Base-by-base conservation (phyloP, 2,797 vertebrate species). In the Sternarchorhynchus goeldii region DNA sequence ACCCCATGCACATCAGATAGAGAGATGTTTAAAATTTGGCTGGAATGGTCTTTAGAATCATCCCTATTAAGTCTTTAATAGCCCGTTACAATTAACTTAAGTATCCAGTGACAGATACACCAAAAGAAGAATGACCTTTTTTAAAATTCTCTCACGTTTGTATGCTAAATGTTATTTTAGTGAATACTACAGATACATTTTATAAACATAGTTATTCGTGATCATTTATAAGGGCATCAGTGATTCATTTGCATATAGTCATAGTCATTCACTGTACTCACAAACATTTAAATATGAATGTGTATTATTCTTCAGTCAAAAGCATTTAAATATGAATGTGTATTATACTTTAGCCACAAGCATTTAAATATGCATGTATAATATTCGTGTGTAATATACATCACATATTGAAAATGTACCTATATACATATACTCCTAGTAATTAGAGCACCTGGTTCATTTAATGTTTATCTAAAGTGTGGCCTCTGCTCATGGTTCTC, bases 1-100 rank as follows among this genome's bases (percentile, higher is more conserved):
- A 31, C 2, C 4, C 29, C 41, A 55, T 69, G 67, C 21, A 50
- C 56, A 58, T 55, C 66, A 69, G 66, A 69, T 14, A 53, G 53
- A 29, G 25, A 31, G 66, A 70, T 70, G 50, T 56, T 70, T 70
- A 32, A 17, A 70, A 10, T 10, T 14, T 18, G 67, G 6, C 29
- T 18, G 4, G 6, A 10, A 10, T 55, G 25, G 50, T 41, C 34
- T 70, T 69, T 55, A 55, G 50, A 70, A 70, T n/a, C 1, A 70
- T 16, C 29, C 29, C 50, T 34, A 70, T 32, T 70, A 55, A 34
- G 25, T 16, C 55, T 56, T 56, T 70, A 55, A 69, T 32, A 56
- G 67, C 0, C 25, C n/a, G 14, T n/a, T 70, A 17, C 32, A 55
- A 56, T 70, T 55, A 70, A 32, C 17, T 70, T 3, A 18, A 32